phyloP scores from a whole-genome alignment of 2,113 vertebrate genomes.

The Nyctereutes procyonoides region DNA sequence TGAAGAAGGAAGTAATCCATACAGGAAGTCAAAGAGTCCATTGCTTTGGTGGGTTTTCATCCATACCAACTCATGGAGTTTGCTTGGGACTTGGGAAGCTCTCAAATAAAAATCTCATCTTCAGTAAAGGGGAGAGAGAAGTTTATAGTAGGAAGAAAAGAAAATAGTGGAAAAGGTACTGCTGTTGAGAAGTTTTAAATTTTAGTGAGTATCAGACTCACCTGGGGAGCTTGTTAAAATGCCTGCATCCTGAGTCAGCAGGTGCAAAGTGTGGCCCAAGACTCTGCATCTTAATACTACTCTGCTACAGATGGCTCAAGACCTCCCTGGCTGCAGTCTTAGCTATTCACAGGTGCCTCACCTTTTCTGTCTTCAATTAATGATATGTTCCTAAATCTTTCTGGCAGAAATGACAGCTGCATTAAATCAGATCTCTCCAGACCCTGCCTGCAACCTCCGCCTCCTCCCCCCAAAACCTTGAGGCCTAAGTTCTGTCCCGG shows the following conservation, averaged over 20 bases:
- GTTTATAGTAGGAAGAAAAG: not conserved
- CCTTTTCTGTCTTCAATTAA: slow-evolving; percentile 45
- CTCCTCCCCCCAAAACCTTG: not conserved
- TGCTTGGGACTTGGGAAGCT: not conserved
- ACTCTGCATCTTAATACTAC: not conserved
- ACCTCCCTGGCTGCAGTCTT: not conserved
- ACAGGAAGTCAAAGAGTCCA: not conserved
- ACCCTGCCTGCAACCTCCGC: not conserved
- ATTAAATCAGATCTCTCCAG: slow-evolving; percentile 29
- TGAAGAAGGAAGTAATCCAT: not conserved
- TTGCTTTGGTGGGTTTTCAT: slow-evolving; percentile 13
- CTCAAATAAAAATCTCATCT: not conserved
- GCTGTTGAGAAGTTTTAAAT: not conserved
- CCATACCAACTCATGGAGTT: not conserved
- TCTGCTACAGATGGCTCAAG: not conserved
- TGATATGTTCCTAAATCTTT: not conserved
- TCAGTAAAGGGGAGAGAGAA: not conserved
- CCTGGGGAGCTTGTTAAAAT: not conserved
- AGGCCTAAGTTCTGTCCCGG: not conserved
- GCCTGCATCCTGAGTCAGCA: not conserved
- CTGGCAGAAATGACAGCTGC: not conserved
- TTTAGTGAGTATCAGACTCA: not conserved
- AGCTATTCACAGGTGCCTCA: not conserved
- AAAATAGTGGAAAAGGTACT: not conserved
- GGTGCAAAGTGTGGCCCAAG: not conserved